Conservation (phyloP, 2,113 vertebrate species). For the Spea multiplicata region DNA sequence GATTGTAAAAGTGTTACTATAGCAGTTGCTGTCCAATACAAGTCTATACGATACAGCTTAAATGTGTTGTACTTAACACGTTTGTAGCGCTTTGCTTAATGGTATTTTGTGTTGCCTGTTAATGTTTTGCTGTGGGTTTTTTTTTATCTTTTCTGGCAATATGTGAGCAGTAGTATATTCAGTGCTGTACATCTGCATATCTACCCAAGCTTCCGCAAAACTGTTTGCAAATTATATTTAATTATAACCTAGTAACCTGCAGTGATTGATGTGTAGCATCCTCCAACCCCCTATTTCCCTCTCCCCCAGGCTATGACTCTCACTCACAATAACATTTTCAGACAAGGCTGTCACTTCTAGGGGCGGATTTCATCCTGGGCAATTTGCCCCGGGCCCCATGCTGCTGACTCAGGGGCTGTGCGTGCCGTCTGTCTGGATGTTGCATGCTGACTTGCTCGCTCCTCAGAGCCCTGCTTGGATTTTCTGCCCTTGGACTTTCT, state of each 20-base stretch:
- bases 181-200: constrained; percentile 24
- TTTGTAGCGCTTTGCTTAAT: no score
- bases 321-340: constrained; percentile 47
- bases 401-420: constrained; percentile 43
- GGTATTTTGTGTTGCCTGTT: no score
- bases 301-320: constrained; percentile 42
- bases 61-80: no score
- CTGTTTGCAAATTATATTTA: constrained; percentile 47
- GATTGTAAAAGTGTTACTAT: no score
- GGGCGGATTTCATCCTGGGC: constrained; percentile 46
- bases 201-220: constrained; percentile 24
- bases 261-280: constrained; percentile 40
- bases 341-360: constrained; percentile 44
- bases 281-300: constrained; percentile 44
- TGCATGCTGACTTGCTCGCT: constrained; percentile 40
- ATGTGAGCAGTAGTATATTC: no score
- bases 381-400: constrained; percentile 44
- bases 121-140: no score
- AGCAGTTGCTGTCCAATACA: no score
- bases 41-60: no score
- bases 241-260: constrained; percentile 44
- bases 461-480: constrained; percentile 24
- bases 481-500: constrained; percentile 38
- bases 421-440: constrained; percentile 46
- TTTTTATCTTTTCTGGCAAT: no score